phyloP scores from a whole-genome alignment of 2,797 vertebrate genomes.

The Amazona ochrocephala region DNA sequence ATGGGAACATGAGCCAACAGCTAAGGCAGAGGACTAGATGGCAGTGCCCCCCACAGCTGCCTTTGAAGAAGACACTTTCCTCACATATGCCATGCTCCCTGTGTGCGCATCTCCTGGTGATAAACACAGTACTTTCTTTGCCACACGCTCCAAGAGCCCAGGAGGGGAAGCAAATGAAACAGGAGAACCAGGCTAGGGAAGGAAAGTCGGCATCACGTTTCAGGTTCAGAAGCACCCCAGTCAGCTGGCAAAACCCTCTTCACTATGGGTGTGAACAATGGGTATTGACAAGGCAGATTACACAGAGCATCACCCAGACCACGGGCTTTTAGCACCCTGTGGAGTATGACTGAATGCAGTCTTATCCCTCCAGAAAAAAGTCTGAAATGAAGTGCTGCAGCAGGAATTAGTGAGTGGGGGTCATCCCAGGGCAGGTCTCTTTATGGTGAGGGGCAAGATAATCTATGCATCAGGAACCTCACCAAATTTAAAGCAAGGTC shows the following conservation, averaged over 20 bases:
- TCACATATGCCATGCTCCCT: rapidly evolving
- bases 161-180: background rate
- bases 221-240: background rate
- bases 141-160: background rate
- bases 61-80: background rate
- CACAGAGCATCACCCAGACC: conserved; percentile 35
- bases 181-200: background rate
- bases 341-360: background rate
- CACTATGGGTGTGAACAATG: background rate
- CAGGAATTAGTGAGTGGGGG: background rate
- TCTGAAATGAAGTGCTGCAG: background rate
- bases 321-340: background rate
- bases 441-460: background rate
- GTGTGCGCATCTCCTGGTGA: rapidly evolving
- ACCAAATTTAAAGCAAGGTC: conserved; percentile 25
- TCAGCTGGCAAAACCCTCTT: background rate
- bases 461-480: background rate
- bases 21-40: background rate
- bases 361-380: background rate
- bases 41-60: background rate
- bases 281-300: conserved; percentile 27
- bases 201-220: background rate
- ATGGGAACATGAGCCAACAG: background rate
- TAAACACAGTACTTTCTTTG: background rate
- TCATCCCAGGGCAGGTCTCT: background rate